Base-by-base conservation (phyloP, 2,888 invertebrate species). In the Mythimna loreyi region DNA sequence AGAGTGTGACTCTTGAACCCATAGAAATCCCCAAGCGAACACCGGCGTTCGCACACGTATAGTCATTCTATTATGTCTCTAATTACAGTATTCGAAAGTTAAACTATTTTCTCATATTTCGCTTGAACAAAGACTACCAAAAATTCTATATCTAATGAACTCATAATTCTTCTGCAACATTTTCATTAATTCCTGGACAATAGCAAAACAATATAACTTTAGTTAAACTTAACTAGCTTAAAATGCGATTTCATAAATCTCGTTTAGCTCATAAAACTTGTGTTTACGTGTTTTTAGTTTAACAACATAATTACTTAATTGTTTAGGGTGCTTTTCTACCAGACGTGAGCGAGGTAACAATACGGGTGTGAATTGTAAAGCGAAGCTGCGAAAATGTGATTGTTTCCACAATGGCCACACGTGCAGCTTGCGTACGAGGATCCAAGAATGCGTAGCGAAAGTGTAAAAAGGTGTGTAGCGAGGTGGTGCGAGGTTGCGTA, bases 221-320 rank as follows among this genome's bases (percentile, higher is more conserved):
- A 58, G 8, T 30, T 49, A 43, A 70, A 40, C 53, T 49, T 43
- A 50, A 40, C 50, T 23, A 57, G 66, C 58, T 77, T 67, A 62
- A 72, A 64, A 50, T 3, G 70, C 47, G 16, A 60, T 75, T 60
- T 52, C 50, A 60, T 64, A 70, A 75, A 75, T 47, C 71, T 64
- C 58, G 19, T 59, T 68, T 40, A 43, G 50, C 19, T 11, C 30
- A 47, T 57, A 61, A 56, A 70, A 61, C 56, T 75, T 57, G 33
- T 65, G 64, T 64, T 76, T 70, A 70, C 49, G n/a, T 47, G 19
- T 47, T 69, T 58, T 25, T 50, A 57, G 57, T 61, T 53, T 36
- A 11, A 65, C 50, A 65, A 60, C 47, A 49, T 76, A 75, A 71
- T 76, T 76, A 45, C 60, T 65, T 33, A 25, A 57, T 45, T 33